Evolutionary conservation across 1,140 invertebrate species (phyloP).

Genomic region (Melitaea cinxia): DNA sequence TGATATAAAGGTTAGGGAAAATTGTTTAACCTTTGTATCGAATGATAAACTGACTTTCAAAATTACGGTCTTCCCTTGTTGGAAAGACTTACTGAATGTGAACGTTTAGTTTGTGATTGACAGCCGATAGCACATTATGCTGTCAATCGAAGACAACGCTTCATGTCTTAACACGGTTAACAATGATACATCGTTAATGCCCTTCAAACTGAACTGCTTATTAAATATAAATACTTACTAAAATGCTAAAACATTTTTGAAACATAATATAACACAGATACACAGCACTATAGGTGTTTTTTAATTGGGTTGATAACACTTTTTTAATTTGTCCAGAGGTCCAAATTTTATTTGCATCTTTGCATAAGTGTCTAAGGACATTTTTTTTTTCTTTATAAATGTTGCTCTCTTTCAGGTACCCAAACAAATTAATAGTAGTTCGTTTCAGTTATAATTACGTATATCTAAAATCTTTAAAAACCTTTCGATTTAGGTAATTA

Average conservation of each 20-base stretch:
- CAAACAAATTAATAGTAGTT: no score
- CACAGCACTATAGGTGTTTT: no score
- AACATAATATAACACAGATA: no score
- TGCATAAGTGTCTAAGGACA: no score
- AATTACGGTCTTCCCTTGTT: constrained; percentile 13
- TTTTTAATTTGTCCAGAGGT: no score
- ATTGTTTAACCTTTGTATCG: not conserved
- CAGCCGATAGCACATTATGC: constrained; percentile 15
- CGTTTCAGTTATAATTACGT: no score
- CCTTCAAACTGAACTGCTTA: constrained; percentile 8
- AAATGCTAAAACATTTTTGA: not conserved
- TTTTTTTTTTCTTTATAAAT: no score
- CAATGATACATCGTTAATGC: constrained; percentile 8
- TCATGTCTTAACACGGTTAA: constrained; percentile 1
- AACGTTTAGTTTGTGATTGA: constrained; percentile 14
- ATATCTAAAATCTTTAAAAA: no score
- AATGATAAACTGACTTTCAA: not conserved
- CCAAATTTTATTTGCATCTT: no score
- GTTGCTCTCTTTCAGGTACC: no score
- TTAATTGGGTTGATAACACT: no score
- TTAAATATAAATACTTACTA: constrained; percentile 6
- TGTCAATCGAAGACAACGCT: constrained; percentile 17
- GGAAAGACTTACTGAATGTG: constrained; percentile 9
- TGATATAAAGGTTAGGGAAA: not conserved
- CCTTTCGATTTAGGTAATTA: no score